Percentiles rank a stretch among this genome's conserved stretches.
Conservation (phyloP, 2,888 invertebrate genomes). For the Caenorhabditis uteleia region DNA sequence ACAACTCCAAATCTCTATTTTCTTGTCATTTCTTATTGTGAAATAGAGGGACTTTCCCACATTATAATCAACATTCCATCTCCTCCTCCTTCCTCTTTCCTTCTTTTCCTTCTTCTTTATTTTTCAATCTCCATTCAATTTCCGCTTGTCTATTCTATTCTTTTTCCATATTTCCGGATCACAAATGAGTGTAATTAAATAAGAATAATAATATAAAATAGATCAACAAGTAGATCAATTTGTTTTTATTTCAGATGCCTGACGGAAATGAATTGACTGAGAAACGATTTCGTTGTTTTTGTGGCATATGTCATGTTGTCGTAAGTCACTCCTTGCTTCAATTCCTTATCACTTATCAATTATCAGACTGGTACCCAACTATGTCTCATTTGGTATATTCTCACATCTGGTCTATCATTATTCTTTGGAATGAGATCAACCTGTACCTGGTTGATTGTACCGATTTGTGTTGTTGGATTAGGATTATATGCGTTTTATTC, state of each 20-base stretch:
- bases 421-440: constrained; percentile 63
- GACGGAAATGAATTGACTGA: constrained; percentile 36
- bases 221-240: too few species aligned
- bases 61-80: constrained; percentile 1
- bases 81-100: constrained; percentile 1
- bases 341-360: neutral
- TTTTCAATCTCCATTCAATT: too few species aligned
- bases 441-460: constrained; percentile 55
- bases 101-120: neutral
- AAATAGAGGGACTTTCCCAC: too few species aligned
- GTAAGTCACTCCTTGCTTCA: constrained; percentile 33
- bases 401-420: constrained; percentile 56
- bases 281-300: constrained; percentile 56
- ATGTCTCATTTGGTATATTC: constrained; percentile 59
- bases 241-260: constrained; percentile 39
- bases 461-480: constrained; percentile 56
- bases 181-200: neutral
- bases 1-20: too few species aligned
- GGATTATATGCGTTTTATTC: constrained; percentile 56
- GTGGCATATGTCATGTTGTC: constrained; percentile 61
- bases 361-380: constrained; percentile 62
- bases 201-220: too few species aligned
- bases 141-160: neutral
- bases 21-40: too few species aligned
- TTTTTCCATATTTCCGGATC: constrained; percentile 1